Evolutionary conservation across 2,113 vertebrate species (phyloP).

Genomic region (Spheniscus mendiculus): DNA sequence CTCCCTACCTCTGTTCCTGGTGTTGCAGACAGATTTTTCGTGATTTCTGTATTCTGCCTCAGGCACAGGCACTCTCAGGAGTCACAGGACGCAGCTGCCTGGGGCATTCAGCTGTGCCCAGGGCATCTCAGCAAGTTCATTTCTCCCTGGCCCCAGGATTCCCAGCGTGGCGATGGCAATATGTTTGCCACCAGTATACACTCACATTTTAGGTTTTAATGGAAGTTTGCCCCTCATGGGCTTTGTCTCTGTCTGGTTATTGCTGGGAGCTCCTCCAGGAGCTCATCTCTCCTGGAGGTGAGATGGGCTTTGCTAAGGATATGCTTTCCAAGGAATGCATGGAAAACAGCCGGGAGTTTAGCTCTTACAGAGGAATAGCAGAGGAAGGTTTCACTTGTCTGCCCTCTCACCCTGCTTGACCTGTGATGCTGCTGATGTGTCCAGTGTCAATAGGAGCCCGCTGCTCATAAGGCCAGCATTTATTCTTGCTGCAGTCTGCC

Average conservation of each 20-base stretch:
- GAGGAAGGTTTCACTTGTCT: neutral
- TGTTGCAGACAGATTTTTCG: neutral
- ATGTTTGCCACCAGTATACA: neutral
- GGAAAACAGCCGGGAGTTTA: neutral
- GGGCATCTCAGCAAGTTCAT: neutral
- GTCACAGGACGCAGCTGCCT: neutral
- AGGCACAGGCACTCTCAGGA: neutral
- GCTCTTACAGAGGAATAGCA: neutral
- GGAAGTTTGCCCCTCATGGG: neutral
- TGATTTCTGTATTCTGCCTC: neutral
- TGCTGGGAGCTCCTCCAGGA: neutral
- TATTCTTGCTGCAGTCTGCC: neutral
- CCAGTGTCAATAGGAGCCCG: neutral
- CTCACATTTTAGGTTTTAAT: neutral
- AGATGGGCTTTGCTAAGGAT: neutral
- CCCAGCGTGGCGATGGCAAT: accelerated
- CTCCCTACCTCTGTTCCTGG: neutral
- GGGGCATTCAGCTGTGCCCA: conserved; percentile 10
- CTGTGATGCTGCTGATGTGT: neutral
- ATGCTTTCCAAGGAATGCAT: neutral
- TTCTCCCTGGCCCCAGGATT: neutral
- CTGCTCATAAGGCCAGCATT: neutral
- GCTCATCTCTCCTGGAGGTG: neutral
- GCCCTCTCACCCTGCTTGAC: neutral
- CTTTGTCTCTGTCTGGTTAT: neutral